Evolutionary conservation across 1,140 invertebrate genomes (phyloP).

Genomic region (Stegodyphus mimosarum): DNA sequence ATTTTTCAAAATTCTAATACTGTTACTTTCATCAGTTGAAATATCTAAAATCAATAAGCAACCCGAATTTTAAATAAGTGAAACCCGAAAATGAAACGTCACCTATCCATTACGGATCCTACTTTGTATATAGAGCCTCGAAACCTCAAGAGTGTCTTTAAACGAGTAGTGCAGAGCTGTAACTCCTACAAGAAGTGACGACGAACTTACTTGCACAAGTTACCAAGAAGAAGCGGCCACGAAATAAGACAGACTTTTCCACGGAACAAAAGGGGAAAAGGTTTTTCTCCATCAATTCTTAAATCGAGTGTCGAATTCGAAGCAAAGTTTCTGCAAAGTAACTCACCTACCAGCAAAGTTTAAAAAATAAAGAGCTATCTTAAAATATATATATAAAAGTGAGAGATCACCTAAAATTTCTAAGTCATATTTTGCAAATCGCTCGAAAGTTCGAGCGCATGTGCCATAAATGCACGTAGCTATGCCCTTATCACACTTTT

Average conservation of each 20-base stretch:
- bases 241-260: not conserved
- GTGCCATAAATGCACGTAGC: conserved; percentile 4
- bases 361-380: conserved; percentile 32
- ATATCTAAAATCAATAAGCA: no score
- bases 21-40: no score
- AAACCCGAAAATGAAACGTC: conserved; percentile 46
- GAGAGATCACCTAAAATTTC: conserved; percentile 57
- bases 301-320: not conserved
- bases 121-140: conserved; percentile 46
- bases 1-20: no score
- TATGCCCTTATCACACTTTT: conserved; percentile 27
- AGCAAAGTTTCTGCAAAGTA: conserved; percentile 41
- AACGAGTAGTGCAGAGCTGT: conserved; percentile 39
- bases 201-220: conserved; percentile 49
- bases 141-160: conserved; percentile 54
- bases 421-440: conserved; percentile 4
- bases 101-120: conserved; percentile 6
- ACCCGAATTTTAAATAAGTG: no score
- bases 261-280: not conserved
- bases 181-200: conserved; percentile 16
- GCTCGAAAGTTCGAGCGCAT: conserved; percentile 7
- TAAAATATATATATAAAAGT: conserved; percentile 22
- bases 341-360: conserved; percentile 33
- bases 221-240: conserved; percentile 10
- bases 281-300: not conserved